Evolutionary conservation across 1,140 invertebrate species (phyloP).

Genomic region (Trachelipus rathkii): DNA sequence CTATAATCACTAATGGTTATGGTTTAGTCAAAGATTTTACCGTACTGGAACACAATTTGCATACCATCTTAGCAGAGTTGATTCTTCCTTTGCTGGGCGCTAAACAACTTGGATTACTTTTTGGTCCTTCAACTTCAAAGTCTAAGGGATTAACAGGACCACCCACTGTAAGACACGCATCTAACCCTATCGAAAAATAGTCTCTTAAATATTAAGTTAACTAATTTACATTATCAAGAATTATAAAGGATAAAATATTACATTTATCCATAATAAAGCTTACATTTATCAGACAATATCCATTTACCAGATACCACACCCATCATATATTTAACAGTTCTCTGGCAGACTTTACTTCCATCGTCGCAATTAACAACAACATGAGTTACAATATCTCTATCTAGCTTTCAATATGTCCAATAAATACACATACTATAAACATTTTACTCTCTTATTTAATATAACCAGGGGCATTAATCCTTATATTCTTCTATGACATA

Average conservation of each 20-base stretch:
- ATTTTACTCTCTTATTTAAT: too few species aligned
- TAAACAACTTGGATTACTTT: conserved; percentile 47
- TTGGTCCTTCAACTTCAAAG: conserved; percentile 59
- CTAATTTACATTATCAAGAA: too few species aligned
- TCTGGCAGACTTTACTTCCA: conserved; percentile 17
- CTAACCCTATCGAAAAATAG: conserved; percentile 53
- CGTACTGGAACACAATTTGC: conserved; percentile 51
- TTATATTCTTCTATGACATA: too few species aligned
- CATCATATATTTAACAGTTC: conserved; percentile 31
- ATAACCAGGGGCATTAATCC: too few species aligned
- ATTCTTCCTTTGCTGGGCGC: conserved; percentile 51
- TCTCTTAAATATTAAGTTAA: too few species aligned
- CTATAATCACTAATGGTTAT: too few species aligned
- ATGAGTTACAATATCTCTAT: conserved; percentile 57
- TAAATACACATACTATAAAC: too few species aligned
- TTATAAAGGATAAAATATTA: background rate
- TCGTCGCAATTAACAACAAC: conserved; percentile 53
- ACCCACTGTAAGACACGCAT: conserved; percentile 52
- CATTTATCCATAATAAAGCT: conserved; percentile 45
- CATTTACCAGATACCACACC: conserved; percentile 58
- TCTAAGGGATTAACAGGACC: conserved; percentile 55
- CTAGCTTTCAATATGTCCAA: too few species aligned
- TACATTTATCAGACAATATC: conserved; percentile 62
- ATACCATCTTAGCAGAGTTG: conserved; percentile 53
- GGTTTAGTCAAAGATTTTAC: too few species aligned